Evolutionary conservation across 2,888 invertebrate genomes (phyloP), one percentile per base, ranked within the genome.

Genomic region (Odontocerum albicorne): DNA sequence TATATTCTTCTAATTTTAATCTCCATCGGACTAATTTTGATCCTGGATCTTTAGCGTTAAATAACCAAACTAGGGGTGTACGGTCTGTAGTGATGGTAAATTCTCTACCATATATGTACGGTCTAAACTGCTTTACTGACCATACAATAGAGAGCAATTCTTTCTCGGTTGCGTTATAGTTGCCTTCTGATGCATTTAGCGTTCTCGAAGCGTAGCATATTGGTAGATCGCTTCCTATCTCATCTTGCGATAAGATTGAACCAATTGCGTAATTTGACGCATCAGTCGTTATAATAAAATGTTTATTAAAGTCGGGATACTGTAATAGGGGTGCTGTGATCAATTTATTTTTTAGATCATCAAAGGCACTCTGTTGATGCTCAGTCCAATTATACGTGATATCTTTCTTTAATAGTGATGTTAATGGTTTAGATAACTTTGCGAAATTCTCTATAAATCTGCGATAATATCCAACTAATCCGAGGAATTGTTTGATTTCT

Each of bases 51-150:
- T 65, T 66, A 44, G 55, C 13, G 45, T 47, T 39, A 10, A 60
- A 44, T 6, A 66, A 42, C 64, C 65, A 66, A 12, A 20, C 31
- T 33, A 66, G 39, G 1, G 65, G 64, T 35, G 44, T 45, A 49
- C 65, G 65, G 57, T 67, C 67, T 1, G 64, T 67, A 4, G 62
- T 47, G 15, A 66, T 61, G 1, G 13, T 61, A 27, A 69, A 68
- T 35, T 64, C 64, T 16, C 59, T 59, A 4, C 68, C 69, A 36
- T 64, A 67, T 1, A 69, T 31, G 42, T 68, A 69, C 1, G 65
- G 65, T 46, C 66, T 52, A 40, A 65, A 67, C 53, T 64, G 60
- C 47, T 64, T 61, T 4, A 61, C 49, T 1, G 64, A 64, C 57
- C 62, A 64, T 13, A 67, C 19, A 1, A 50, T 42, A n/a, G 32